Base-by-base conservation (phyloP, 1,140 invertebrate genomes). In the Caenorhabditis tropicalis region DNA sequence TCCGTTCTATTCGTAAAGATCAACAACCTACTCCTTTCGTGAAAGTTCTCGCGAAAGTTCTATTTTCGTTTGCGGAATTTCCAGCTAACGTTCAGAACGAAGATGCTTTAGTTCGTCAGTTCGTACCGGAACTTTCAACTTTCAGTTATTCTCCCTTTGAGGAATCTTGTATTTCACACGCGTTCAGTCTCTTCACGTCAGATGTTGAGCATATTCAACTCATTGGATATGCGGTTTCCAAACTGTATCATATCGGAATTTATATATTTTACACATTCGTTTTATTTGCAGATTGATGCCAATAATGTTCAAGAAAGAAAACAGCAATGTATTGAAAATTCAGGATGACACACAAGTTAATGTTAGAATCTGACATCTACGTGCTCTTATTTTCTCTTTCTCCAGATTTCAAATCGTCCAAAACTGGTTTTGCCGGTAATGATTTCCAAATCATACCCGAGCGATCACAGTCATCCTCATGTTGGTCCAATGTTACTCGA, bases 21-120 rank as follows among this genome's bases (percentile, higher is more conserved):
- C 65, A 74, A 46, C 65, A 74, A n/a, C 65, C 65, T 0, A 74
- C 65, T 43, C 65, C 65, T 2, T 74, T 74, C 36, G 9, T 74
- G 4, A 39, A 36, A 46, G n/a, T 36, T 7, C 36, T 74, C 0
- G 36, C 43, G 36, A 46, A 46, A 74, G 65, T 12, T 2, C n/a
- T 74, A 1, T 12, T 74, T 10, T 12, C 36, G 21, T 9, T 74
- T 2, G 2, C 36, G 9, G 21, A n/a, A 10, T 74, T 74, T 31
- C 65, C 65, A 12, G 24, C 33, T 21, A 15, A 46, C n/a, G 33
- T 74, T 9, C 36, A 33, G n/a, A 74, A 46, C n/a, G 65, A 74
- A 19, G 29, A 21, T 43, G n/a, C 16, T 21, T 4, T 15, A 2
- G 15, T 33, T 0, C 36, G 36, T 19, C 36, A 74, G 15, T 74